These are phyloP conservation scores for Scaptomyza reducta DNA, from an alignment of 2,888 invertebrate species.

Conservation along the genomic window DNA sequence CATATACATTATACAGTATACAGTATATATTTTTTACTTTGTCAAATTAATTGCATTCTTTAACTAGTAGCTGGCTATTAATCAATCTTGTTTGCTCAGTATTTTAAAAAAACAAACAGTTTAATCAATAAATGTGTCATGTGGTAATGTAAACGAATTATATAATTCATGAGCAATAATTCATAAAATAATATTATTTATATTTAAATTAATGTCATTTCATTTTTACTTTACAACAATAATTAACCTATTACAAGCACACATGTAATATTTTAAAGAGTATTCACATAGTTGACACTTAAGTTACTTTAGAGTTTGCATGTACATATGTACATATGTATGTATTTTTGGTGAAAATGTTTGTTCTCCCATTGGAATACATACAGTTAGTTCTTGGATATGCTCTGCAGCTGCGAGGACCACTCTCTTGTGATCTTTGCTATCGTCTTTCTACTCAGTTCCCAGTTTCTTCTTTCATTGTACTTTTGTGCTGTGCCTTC, in stretches of 20 bases:
- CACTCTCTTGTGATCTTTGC: constrained; percentile 46
- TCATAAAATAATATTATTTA: not conserved
- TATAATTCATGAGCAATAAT: too few species aligned
- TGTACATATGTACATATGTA: too few species aligned
- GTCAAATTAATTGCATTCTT: too few species aligned
- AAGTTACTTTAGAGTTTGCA: not conserved
- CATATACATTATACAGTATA: too few species aligned
- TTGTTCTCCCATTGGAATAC: constrained; percentile 27
- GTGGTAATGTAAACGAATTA: not conserved
- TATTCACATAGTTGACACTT: not conserved
- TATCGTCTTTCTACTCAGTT: constrained; percentile 35
- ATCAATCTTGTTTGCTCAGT: too few species aligned
- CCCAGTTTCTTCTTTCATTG: constrained; percentile 22
- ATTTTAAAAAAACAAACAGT: too few species aligned
- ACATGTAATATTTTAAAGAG: constrained; percentile 3
- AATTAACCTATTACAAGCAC: too few species aligned
- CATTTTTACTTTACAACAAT: not conserved
- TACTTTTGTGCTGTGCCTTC: constrained; percentile 19
- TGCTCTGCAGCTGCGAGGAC: constrained; percentile 9
- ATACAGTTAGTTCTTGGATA: constrained; percentile 44
- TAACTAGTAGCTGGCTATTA: too few species aligned
- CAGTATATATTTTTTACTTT: too few species aligned
- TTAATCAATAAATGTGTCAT: not conserved
- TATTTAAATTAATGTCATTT: not conserved
- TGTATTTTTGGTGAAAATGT: not conserved